These are phyloP conservation scores for Drosophila tani DNA, from an alignment of 1,140 invertebrate species.

Conservation along the genomic window DNA sequence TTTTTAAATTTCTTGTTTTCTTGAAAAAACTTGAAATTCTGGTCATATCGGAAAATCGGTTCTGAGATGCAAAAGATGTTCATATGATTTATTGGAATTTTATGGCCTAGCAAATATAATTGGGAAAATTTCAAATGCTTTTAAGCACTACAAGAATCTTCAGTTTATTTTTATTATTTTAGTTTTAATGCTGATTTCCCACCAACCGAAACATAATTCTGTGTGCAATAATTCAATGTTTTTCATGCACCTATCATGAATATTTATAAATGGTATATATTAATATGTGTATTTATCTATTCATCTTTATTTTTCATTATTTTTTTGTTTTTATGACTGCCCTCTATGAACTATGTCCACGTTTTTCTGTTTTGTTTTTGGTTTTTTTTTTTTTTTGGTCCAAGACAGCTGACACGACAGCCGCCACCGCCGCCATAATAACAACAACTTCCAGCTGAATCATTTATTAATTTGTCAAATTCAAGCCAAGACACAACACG, in stretches of 20 bases:
- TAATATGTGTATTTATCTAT: conserved; percentile 34
- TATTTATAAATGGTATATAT: conserved; percentile 50
- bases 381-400: conserved; percentile 15
- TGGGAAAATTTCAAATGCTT: not conserved
- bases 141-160: conserved; percentile 1
- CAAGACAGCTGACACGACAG: conserved; percentile 49
- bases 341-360: conserved; percentile 49
- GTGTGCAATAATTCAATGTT: conserved; percentile 21
- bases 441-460: conserved; percentile 29
- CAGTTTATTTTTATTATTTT: not conserved
- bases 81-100: conserved; percentile 10
- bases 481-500: conserved; percentile 55
- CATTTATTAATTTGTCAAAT: conserved; percentile 69
- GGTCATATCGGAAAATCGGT: conserved; percentile 12
- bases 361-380: conserved; percentile 32
- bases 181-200: conserved; percentile 2
- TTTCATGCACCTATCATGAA: conserved; percentile 31
- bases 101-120: not conserved
- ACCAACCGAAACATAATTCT: not conserved
- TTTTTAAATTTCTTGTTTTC: conserved; percentile 9
- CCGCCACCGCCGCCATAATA: conserved; percentile 15
- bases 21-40: conserved; percentile 33
- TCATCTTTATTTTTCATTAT: conserved; percentile 29
- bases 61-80: conserved; percentile 5
- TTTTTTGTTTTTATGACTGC: conserved; percentile 42